phyloP scores from a whole-genome alignment of 1,140 invertebrate species.

The Atopsyche davidsoni region DNA sequence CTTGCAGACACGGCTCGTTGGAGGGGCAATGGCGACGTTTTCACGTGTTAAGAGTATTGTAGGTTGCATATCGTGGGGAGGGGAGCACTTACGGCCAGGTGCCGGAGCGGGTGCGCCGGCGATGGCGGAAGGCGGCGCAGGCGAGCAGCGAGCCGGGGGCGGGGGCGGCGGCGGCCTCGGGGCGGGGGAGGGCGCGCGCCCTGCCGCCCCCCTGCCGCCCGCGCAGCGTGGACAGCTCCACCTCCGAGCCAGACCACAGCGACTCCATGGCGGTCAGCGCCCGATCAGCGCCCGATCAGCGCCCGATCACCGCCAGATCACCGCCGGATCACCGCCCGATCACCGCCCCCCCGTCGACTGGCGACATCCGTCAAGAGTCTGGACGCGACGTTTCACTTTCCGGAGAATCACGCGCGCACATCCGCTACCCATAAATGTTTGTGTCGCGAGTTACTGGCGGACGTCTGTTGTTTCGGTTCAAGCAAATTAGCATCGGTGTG shows the following conservation, averaged over 20 bases:
- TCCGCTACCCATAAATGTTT: too few species aligned
- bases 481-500: too few species aligned
- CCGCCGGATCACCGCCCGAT: not conserved
- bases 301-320: not conserved
- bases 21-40: too few species aligned
- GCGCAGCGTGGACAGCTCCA: conserved; percentile 37
- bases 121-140: conserved; percentile 30
- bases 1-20: too few species aligned
- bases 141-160: conserved; percentile 33
- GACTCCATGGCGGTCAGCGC: conserved; percentile 40
- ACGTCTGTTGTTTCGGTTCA: too few species aligned
- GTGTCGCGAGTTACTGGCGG: too few species aligned
- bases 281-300: too few species aligned
- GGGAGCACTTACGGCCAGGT: conserved; percentile 55
- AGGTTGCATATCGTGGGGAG: conserved; percentile 17
- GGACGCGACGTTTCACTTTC: too few species aligned
- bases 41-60: too few species aligned
- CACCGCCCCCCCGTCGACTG: not conserved
- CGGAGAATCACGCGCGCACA: too few species aligned
- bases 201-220: conserved; percentile 30
- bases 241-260: conserved; percentile 47
- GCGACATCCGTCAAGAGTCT: too few species aligned
- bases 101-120: conserved; percentile 47
- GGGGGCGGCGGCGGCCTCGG: conserved; percentile 39
- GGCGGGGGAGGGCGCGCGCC: conserved; percentile 20